A percentile compares a stretch with the other conserved stretches of the same genome.
Conservation (phyloP, 1,140 invertebrate genomes). For the Samia ricini region DNA sequence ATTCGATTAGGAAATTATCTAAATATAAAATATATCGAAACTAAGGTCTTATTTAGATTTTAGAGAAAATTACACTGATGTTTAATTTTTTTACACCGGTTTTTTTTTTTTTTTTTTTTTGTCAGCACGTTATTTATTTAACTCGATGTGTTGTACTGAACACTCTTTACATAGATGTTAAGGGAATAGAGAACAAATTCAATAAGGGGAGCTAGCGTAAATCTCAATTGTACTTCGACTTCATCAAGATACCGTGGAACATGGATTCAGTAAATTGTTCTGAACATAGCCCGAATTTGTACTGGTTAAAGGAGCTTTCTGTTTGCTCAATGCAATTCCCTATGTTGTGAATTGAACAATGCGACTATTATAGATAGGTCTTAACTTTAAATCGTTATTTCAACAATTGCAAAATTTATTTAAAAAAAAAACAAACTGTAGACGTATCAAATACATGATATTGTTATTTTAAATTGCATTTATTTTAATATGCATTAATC, state of each 20-base stretch:
- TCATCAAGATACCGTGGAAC: slow-evolving; percentile 41
- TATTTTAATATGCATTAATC: too few relatives aligned
- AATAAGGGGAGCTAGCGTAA: slow-evolving; percentile 48
- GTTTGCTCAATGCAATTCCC: slow-evolving; percentile 14
- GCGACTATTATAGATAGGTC: too few relatives aligned
- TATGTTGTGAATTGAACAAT: slow-evolving; percentile 15
- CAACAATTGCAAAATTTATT: too few relatives aligned
- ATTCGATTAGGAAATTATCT: too few relatives aligned
- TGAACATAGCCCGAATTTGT: slow-evolving; percentile 36
- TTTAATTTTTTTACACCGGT: too few relatives aligned
- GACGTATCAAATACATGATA: too few relatives aligned
- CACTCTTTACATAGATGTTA: slow-evolving; percentile 5
- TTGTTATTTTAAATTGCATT: too few relatives aligned
- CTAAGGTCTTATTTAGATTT: too few relatives aligned
- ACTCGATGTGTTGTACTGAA: not conserved
- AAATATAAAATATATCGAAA: too few relatives aligned
- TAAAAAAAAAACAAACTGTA: too few relatives aligned
- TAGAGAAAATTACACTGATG: too few relatives aligned
- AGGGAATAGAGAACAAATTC: slow-evolving; percentile 43
- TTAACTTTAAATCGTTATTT: too few relatives aligned
- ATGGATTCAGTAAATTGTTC: slow-evolving; percentile 33
- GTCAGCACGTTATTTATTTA: not conserved
- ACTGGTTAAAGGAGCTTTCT: slow-evolving; percentile 18
- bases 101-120: not conserved
- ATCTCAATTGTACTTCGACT: slow-evolving; percentile 44